These are phyloP conservation scores for Temnothorax unifasciatus DNA, from an alignment of 2,888 invertebrate genomes.

Conservation along the genomic window DNA sequence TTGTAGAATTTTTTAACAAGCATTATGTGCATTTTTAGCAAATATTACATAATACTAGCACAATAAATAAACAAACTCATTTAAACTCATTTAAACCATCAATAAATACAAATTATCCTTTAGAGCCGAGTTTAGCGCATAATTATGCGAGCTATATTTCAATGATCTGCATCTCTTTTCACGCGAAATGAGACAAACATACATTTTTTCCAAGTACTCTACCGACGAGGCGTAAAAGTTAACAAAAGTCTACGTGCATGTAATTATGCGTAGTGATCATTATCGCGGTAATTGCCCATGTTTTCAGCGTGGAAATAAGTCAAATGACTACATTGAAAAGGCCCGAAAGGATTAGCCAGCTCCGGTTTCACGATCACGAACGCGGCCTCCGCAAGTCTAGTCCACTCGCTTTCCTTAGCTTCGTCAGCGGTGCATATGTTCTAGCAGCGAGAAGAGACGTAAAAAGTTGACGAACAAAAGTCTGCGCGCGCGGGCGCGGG, in stretches of 20 bases:
- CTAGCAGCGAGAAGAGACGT: neutral
- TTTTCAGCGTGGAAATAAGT: neutral
- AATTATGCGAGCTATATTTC: neutral
- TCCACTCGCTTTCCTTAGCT: neutral
- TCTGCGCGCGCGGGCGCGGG: conserved; percentile 20
- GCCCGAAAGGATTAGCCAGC: conserved; percentile 1
- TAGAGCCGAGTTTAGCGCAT: neutral
- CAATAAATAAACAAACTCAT: neutral
- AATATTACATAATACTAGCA: neutral
- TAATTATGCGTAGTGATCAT: conserved; percentile 17
- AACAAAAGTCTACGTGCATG: neutral
- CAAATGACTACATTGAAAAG: neutral
- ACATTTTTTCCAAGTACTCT: neutral
- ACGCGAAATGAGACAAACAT: neutral
- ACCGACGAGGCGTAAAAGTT: neutral
- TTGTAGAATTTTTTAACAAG: neutral
- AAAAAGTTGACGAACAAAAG: conserved; percentile 33
- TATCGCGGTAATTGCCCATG: neutral
- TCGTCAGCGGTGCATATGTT: neutral
- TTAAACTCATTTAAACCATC: neutral
- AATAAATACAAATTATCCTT: neutral
- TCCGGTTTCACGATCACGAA: conserved; percentile 6
- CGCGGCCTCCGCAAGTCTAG: neutral
- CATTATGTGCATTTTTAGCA: neutral
- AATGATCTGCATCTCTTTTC: neutral